Conservation (phyloP, 2,888 invertebrate genomes). For the Acanthoscelides obtectus region DNA sequence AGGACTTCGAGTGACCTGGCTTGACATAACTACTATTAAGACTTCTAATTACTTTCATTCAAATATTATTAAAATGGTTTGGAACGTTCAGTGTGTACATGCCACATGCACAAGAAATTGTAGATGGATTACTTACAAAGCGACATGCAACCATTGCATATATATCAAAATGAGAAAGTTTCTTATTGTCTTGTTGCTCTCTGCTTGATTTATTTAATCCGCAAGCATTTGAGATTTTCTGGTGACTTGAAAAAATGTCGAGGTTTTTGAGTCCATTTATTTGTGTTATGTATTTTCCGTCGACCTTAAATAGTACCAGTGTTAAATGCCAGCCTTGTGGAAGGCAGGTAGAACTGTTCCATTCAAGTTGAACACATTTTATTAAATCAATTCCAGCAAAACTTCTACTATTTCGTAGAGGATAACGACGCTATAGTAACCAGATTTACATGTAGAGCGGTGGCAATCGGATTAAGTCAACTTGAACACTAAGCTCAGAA, state of each 20-base stretch:
- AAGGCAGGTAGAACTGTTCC: not conserved
- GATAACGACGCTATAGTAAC: too few relatives aligned
- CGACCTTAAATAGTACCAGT: not conserved
- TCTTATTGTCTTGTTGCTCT: not conserved
- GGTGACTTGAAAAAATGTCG: not conserved
- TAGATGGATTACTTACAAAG: not conserved
- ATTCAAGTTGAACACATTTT: not conserved
- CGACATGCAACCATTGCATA: not conserved
- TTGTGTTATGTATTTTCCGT: not conserved
- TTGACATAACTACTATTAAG: too few relatives aligned
- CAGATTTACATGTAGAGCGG: too few relatives aligned
- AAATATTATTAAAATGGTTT: too few relatives aligned
- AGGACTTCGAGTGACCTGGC: too few relatives aligned
- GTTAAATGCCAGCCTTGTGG: not conserved
- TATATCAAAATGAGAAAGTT: not conserved
- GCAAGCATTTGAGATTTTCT: not conserved
- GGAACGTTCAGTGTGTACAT: too few relatives aligned
- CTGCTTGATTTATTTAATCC: not conserved
- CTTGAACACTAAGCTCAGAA: too few relatives aligned
- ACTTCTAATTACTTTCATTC: too few relatives aligned
- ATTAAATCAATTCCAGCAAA: too few relatives aligned
- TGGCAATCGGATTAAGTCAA: too few relatives aligned
- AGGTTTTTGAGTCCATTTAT: not conserved
- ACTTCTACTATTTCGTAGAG: too few relatives aligned
- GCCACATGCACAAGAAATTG: not conserved